A percentile compares a stretch with the other conserved stretches of the same genome.
Conservation (phyloP, 2,113 vertebrate species). For the Propithecus coquereli region DNA sequence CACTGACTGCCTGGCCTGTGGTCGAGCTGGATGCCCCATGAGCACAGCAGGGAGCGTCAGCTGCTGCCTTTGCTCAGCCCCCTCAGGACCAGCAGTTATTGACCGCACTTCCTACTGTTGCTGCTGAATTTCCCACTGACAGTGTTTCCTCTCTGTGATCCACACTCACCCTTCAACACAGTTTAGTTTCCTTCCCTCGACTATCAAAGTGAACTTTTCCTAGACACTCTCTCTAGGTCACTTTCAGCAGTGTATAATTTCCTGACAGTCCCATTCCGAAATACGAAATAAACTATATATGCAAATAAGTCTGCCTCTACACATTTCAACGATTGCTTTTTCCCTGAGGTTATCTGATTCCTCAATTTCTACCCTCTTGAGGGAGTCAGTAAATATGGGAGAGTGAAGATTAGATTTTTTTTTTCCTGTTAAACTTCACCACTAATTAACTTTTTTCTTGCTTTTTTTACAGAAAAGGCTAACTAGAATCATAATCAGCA, state of each 20-base stretch:
- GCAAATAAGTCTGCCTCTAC: background rate
- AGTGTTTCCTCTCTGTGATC: background rate
- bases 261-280: background rate
- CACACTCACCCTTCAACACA: background rate
- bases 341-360: background rate
- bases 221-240: background rate
- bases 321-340: background rate
- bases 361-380: background rate
- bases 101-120: background rate
- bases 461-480: conserved; percentile 24
- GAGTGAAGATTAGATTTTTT: background rate
- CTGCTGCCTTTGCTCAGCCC: no score
- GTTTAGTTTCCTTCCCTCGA: background rate
- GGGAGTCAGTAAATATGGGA: background rate
- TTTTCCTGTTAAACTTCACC: background rate
- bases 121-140: background rate
- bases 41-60: no score
- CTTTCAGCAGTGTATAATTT: background rate
- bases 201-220: background rate
- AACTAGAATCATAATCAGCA: background rate
- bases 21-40: background rate
- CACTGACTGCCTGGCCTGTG: background rate
- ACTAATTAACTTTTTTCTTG: background rate
- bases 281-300: background rate
- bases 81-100: rapidly evolving